Evolutionary conservation across 2,113 vertebrate genomes (phyloP), one percentile per base, ranked within the genome.

Genomic region (Pavo muticus): DNA sequence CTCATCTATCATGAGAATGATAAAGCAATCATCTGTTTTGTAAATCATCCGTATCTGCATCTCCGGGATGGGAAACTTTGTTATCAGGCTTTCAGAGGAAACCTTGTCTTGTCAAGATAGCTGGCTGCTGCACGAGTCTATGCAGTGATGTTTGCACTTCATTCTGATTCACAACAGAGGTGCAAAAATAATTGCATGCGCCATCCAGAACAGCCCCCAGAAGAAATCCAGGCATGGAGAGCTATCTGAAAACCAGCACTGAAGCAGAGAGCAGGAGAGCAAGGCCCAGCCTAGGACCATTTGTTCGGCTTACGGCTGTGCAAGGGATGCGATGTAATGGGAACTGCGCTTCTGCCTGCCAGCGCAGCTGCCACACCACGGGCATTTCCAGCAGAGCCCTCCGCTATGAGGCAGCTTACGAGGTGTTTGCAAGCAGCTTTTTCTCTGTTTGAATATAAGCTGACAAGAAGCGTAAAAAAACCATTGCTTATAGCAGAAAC

Each of bases 201-300:
- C 37, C 24, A 61, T 42, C 10, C 42, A n/a, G 47, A 75, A 37
- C 23, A 4, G 2, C 27, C 63, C 71, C 54, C 68, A 30, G 27
- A 3, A 0, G 5, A 75, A 60, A 56, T 4, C 4, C 0, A 0
- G 9, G 24, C 25, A 29, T 39, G 59, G 87, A 59, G 56, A 10
- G 42, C 65, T 5, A 0, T 5, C 57, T 10, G 32, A 45, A 61
- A 57, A 40, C 15, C 44, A n/a, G 48, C 3, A 37, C 4, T 8
- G 37, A 84, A 24, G 9, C 52, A 30, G 44, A 42, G 75, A 21
- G 6, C 4, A 45, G 30, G 20, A 32, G 42, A 68, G 78, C 13
- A 10, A 70, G 44, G 42, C 15, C 20, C 87, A 63, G 42, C 14
- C 71, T 7, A 9, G 37, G 57, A 20, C 8, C 2, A 12, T 23